Percentiles rank a stretch among this genome's conserved stretches.
Conservation (phyloP, 2,888 invertebrate species). For the Morinoia aosen region DNA sequence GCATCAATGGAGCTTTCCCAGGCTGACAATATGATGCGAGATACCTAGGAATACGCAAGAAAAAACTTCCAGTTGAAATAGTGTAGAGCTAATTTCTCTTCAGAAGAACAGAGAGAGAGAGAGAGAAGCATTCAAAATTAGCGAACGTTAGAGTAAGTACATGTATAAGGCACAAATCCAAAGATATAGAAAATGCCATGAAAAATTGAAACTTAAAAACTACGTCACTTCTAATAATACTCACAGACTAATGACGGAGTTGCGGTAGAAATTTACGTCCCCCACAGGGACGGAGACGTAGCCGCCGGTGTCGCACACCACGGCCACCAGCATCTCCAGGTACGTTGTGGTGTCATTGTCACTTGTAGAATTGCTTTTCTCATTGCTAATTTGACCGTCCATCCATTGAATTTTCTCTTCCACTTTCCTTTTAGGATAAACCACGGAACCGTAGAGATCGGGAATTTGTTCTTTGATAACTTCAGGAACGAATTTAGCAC, state of each 20-base stretch:
- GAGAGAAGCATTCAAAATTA: neutral
- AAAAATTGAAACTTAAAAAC: neutral
- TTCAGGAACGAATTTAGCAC: neutral
- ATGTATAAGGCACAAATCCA: neutral
- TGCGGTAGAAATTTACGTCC: neutral
- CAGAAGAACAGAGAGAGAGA: neutral
- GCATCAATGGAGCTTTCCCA: neutral
- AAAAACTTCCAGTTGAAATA: neutral
- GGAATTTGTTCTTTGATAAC: conserved; percentile 33
- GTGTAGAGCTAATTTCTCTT: neutral
- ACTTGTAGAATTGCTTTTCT: neutral
- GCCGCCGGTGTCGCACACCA: conserved; percentile 14
- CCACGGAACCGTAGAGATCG: neutral
- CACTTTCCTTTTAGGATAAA: neutral
- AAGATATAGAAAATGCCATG: neutral
- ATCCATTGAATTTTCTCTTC: neutral
- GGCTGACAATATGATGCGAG: neutral
- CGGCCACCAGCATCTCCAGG: neutral
- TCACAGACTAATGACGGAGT: conserved; percentile 22
- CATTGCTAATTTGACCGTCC: neutral
- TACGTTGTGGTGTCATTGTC: neutral
- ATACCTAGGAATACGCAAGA: neutral
- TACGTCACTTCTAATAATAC: neutral
- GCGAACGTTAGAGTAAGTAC: neutral
- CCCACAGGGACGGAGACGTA: neutral